A percentile compares a stretch with the other conserved stretches of the same genome.
These are phyloP conservation scores for Gryllus longicercus DNA, from an alignment of 2,888 invertebrate species.

Conservation along the genomic window DNA sequence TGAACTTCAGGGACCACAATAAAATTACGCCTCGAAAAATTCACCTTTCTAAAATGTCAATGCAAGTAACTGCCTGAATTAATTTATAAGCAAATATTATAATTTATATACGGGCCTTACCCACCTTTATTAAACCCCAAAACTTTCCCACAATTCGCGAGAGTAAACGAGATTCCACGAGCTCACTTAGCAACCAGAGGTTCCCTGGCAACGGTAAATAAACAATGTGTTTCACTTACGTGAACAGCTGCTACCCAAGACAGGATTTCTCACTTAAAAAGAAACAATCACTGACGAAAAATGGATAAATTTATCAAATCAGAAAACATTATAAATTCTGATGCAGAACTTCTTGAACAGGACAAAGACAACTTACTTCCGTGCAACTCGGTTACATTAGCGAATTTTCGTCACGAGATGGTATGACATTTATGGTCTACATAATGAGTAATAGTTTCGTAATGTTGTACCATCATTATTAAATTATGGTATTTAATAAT, in stretches of 20 bases:
- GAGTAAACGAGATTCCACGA: constrained; percentile 27
- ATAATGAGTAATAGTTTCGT: too few relatives aligned
- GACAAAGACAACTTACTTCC: too few relatives aligned
- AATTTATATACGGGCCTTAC: constrained; percentile 29
- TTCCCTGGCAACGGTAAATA: constrained; percentile 27
- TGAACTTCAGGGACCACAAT: neutral
- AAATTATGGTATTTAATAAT: neutral
- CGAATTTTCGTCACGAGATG: too few relatives aligned
- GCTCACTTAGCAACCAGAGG: constrained; percentile 23
- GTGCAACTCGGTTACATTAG: too few relatives aligned
- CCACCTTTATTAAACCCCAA: constrained; percentile 27
- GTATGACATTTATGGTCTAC: too few relatives aligned
- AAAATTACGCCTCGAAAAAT: neutral
- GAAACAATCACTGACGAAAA: too few relatives aligned
- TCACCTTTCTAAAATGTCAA: neutral
- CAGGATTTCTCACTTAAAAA: too few relatives aligned
- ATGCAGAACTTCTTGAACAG: too few relatives aligned
- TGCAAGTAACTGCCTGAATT: neutral
- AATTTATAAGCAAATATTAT: neutral
- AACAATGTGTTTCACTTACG: neutral
- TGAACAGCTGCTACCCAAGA: too few relatives aligned
- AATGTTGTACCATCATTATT: too few relatives aligned
- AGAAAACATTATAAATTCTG: neutral
- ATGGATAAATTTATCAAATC: neutral
- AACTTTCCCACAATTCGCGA: constrained; percentile 27